Evolutionary conservation across 2,888 invertebrate genomes (phyloP).

Genomic region (Ypsolopha sequella): DNA sequence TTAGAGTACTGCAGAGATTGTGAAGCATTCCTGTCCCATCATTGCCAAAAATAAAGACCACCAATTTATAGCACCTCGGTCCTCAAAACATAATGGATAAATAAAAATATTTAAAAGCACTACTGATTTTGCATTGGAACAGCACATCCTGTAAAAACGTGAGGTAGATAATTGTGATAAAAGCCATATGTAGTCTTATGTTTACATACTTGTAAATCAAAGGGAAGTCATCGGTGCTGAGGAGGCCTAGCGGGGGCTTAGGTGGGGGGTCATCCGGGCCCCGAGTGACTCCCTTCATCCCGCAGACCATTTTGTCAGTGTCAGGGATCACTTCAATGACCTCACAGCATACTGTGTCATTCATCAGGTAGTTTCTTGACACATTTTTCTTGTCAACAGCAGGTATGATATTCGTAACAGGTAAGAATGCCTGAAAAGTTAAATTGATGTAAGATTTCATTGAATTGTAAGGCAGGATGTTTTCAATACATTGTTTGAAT

Average conservation of each 20-base stretch:
- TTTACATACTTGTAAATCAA: conserved; percentile 84
- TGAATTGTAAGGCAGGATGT: no score
- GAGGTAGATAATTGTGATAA: conserved; percentile 15
- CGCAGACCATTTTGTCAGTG: conserved; percentile 88
- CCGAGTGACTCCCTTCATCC: conserved; percentile 85
- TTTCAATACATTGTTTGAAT: no score
- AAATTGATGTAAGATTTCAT: not conserved
- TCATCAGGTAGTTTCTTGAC: conserved; percentile 81
- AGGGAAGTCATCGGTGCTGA: conserved; percentile 85
- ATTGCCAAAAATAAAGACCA: conserved; percentile 28
- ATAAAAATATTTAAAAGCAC: conserved; percentile 42
- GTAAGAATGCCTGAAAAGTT: conserved; percentile 73
- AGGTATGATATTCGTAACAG: conserved; percentile 78
- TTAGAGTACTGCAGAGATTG: not conserved
- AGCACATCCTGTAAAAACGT: not conserved
- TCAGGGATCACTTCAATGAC: conserved; percentile 88
- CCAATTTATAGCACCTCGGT: conserved; percentile 36
- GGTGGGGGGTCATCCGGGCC: conserved; percentile 78
- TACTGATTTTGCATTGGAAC: no score
- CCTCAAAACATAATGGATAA: conserved; percentile 13
- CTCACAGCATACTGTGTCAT: conserved; percentile 90
- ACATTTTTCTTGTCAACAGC: conserved; percentile 86
- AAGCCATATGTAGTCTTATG: no score
- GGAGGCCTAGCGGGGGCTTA: conserved; percentile 83
- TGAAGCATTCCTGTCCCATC: not conserved